Evolutionary conservation across 1,140 invertebrate species (phyloP).

Genomic region (Drosophila orena): DNA sequence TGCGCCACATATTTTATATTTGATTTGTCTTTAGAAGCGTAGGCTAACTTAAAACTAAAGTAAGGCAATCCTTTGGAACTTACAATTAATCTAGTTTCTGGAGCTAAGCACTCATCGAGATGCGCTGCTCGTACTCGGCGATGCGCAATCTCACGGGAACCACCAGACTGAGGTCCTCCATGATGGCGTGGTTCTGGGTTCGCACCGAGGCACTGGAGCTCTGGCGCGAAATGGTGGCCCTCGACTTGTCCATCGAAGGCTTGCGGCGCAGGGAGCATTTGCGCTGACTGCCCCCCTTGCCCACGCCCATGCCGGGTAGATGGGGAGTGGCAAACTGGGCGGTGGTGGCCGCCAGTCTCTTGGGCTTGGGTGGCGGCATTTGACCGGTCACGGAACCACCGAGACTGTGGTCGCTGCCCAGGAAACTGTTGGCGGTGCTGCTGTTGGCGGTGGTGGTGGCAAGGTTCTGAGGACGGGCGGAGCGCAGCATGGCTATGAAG

Average conservation of each 20-base stretch:
- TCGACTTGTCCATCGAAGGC: slow-evolving; percentile 72
- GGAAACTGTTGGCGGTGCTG: slow-evolving; percentile 23
- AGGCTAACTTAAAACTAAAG: slow-evolving; percentile 12
- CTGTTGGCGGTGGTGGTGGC: slow-evolving; percentile 52
- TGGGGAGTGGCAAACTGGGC: slow-evolving; percentile 58
- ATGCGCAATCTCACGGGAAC: slow-evolving; percentile 74
- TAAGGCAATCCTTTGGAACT: slow-evolving; percentile 60
- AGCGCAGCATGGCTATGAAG: slow-evolving; percentile 72
- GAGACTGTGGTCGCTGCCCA: slow-evolving; percentile 12
- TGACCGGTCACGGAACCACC: slow-evolving; percentile 4
- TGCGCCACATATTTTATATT: slow-evolving; percentile 21
- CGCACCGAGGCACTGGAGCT: slow-evolving; percentile 61
- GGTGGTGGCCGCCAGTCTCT: slow-evolving; percentile 45
- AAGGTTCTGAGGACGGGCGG: slow-evolving; percentile 40
- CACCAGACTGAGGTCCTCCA: slow-evolving; percentile 79
- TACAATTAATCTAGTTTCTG: slow-evolving; percentile 19
- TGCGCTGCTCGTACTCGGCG: slow-evolving; percentile 78
- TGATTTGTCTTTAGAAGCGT: slow-evolving; percentile 36
- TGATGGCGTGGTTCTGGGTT: slow-evolving; percentile 72
- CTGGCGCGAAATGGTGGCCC: slow-evolving; percentile 63
- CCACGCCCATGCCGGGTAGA: slow-evolving; percentile 15
- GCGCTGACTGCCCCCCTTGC: slow-evolving; percentile 44
- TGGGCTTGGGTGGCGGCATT: slow-evolving; percentile 69
- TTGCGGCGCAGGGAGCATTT: slow-evolving; percentile 71
- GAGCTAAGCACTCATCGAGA: slow-evolving; percentile 64